Conservation (phyloP, 2,888 invertebrate genomes). For the Cosmorhoe ocellata region DNA sequence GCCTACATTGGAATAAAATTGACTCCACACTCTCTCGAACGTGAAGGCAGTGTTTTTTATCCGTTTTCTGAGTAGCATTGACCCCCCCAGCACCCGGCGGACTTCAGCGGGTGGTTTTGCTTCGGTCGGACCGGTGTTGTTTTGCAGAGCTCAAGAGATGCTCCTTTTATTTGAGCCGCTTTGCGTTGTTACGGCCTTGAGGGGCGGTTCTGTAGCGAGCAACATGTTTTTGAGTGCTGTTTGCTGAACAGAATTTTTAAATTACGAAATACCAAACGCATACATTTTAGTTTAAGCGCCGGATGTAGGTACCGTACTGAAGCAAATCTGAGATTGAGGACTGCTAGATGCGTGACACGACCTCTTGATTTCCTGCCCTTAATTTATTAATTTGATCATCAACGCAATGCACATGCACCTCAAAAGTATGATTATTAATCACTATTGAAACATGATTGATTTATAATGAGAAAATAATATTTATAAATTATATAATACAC, state of each 20-base stretch:
- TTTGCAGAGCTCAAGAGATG: constrained; percentile 80
- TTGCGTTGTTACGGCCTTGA: constrained; percentile 76
- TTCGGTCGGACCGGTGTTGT: constrained; percentile 79
- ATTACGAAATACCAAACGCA: constrained; percentile 71
- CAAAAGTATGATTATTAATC: too few relatives aligned
- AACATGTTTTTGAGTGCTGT: constrained; percentile 77
- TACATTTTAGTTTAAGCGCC: constrained; percentile 38
- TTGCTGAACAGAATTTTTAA: constrained; percentile 77
- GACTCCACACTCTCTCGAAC: constrained; percentile 82
- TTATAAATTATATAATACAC: constrained; percentile 34
- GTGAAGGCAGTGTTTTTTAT: constrained; percentile 77
- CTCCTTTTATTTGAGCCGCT: constrained; percentile 81
- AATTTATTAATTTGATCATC: too few relatives aligned
- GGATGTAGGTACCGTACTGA: constrained; percentile 4
- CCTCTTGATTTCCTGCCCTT: neutral
- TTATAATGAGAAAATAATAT: too few relatives aligned
- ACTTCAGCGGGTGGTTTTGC: constrained; percentile 82
- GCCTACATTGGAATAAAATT: constrained; percentile 83
- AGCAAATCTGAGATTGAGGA: constrained; percentile 41
- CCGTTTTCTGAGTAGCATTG: constrained; percentile 65
- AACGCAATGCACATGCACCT: too few relatives aligned
- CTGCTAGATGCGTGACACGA: neutral
- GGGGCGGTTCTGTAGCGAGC: constrained; percentile 67
- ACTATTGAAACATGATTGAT: too few relatives aligned
- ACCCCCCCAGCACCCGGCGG: constrained; percentile 59